phyloP scores from a whole-genome alignment of 2,113 vertebrate species.

The Drymodes brunneopygia region DNA sequence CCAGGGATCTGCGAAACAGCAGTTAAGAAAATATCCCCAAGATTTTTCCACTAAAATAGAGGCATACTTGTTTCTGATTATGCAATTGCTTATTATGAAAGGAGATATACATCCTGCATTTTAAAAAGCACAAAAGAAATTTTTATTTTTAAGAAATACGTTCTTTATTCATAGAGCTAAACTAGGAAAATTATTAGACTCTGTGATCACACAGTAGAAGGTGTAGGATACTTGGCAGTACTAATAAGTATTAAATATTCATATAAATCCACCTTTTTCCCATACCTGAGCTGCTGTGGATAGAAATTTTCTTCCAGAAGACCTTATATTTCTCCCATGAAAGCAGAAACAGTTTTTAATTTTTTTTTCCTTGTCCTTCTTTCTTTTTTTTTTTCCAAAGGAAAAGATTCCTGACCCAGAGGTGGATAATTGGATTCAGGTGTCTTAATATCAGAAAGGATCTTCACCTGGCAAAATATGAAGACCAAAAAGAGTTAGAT shows the following conservation, averaged over 20 bases:
- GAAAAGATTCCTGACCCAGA: neutral
- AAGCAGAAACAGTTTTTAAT: neutral
- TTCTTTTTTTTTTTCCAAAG: accelerated
- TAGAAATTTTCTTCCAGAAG: neutral
- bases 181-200: neutral
- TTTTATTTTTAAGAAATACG: neutral
- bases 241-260: neutral
- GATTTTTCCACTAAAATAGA: neutral
- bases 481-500: neutral
- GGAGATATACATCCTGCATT: neutral
- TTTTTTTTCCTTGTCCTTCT: accelerated
- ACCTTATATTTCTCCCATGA: neutral
- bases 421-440: neutral
- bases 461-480: neutral
- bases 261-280: neutral
- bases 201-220: neutral
- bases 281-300: neutral
- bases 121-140: neutral
- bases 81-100: neutral
- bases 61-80: neutral
- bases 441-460: neutral
- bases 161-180: neutral
- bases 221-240: neutral
- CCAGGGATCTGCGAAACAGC: neutral
- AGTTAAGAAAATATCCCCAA: neutral